Evolutionary conservation across 2,797 vertebrate species (phyloP).

Genomic region (Pangasius djambal): DNA sequence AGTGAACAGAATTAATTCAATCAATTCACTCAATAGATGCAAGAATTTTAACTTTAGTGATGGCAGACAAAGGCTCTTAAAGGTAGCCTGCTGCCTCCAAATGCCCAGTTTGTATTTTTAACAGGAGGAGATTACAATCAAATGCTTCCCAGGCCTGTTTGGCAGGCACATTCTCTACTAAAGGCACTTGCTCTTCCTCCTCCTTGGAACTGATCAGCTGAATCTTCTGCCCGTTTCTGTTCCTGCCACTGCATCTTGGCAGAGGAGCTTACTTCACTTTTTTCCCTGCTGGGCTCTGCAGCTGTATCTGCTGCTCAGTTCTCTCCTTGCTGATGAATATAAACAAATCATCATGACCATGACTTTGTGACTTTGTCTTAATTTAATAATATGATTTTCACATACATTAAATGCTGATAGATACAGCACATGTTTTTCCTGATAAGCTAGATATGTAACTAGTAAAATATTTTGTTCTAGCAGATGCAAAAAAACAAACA

Average conservation of each 20-base stretch:
- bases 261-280: background rate
- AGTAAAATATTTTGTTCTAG: background rate
- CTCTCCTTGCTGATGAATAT: background rate
- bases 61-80: background rate
- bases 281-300: slow-evolving; percentile 13
- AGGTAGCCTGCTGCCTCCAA: background rate
- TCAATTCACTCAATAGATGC: background rate
- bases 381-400: background rate
- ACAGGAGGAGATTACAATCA: background rate
- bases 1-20: background rate
- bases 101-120: background rate
- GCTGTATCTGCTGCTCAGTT: background rate
- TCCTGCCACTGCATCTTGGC: background rate
- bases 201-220: background rate
- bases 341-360: slow-evolving; percentile 7
- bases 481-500: background rate
- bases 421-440: background rate
- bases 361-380: background rate
- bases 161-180: background rate
- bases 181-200: background rate
- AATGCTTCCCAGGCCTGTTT: background rate
- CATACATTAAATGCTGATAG: background rate
- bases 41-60: background rate
- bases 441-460: background rate
- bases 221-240: background rate